A percentile compares a stretch with the other conserved stretches of the same genome.
Conservation (phyloP, 2,113 vertebrate genomes). For the Microcebus lehilahytsara region DNA sequence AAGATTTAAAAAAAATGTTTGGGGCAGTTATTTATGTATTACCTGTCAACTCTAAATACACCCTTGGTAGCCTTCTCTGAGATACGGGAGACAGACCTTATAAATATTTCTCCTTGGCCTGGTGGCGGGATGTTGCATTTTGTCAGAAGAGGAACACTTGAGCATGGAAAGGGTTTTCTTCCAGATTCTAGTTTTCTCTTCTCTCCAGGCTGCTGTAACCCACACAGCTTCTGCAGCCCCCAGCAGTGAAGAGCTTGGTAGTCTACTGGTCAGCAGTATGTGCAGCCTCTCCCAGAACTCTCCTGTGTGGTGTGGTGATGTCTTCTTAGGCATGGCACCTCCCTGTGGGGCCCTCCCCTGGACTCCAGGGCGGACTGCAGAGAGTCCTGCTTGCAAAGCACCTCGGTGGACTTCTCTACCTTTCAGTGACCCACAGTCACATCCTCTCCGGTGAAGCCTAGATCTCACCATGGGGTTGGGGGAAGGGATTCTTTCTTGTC, state of each 20-base stretch:
- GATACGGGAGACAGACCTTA: neutral
- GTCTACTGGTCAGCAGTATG: neutral
- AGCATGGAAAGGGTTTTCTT: neutral
- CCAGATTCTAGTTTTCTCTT: neutral
- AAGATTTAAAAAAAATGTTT: neutral
- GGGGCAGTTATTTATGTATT: neutral
- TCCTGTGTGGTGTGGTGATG: neutral
- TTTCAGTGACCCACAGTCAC: fast-evolving
- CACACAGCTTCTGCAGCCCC: neutral
- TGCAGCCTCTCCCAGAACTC: neutral
- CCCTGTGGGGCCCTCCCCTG: neutral
- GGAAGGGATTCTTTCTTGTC: neutral
- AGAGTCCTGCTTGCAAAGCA: neutral
- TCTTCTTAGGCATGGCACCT: neutral
- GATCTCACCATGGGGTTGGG: neutral
- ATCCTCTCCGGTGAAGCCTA: neutral
- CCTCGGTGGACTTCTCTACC: neutral
- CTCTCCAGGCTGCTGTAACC: neutral
- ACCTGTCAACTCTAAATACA: neutral
- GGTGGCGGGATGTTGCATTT: neutral
- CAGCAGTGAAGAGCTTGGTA: neutral
- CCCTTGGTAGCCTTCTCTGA: neutral
- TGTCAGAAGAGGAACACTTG: neutral
- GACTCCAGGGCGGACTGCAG: neutral
- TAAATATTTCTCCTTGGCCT: neutral